Percentiles rank a stretch among this genome's conserved stretches.
These are phyloP conservation scores for Tapirus indicus DNA, from an alignment of 2,797 vertebrate species.

Conservation along the genomic window DNA sequence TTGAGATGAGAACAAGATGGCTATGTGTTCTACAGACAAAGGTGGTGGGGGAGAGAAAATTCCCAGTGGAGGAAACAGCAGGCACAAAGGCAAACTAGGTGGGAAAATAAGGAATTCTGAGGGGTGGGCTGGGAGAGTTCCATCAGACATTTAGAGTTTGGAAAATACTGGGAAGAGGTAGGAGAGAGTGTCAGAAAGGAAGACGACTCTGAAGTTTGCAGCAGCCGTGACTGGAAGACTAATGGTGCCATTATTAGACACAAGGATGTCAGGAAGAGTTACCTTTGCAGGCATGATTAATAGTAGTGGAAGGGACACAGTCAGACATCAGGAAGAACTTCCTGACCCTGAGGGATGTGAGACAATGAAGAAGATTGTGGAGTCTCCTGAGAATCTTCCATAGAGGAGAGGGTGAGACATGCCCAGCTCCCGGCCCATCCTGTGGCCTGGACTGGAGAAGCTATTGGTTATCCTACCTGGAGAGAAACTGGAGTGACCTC, in stretches of 20 bases:
- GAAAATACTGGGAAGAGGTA: conserved; percentile 39
- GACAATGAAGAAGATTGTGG: conserved; percentile 32
- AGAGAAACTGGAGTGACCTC: not conserved
- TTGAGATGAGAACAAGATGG: not conserved
- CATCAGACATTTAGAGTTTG: conserved; percentile 22
- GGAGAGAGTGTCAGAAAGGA: conserved; percentile 53
- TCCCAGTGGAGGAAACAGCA: not conserved
- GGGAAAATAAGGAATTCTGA: conserved; percentile 41
- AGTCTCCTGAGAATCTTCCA: conserved; percentile 44
- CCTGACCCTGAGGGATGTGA: conserved; percentile 59
- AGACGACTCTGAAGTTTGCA: conserved; percentile 69
- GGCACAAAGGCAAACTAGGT: conserved; percentile 32
- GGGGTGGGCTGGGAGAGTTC: not conserved
- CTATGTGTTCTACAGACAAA: conserved; percentile 20
- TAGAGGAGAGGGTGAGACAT: not conserved
- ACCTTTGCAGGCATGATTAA: conserved; percentile 74
- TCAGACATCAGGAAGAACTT: conserved; percentile 76
- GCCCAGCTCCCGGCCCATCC: not conserved
- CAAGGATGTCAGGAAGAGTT: conserved; percentile 61
- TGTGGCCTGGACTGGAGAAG: not conserved
- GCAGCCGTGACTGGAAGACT: conserved; percentile 77
- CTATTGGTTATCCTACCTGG: not conserved
- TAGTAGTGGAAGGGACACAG: conserved; percentile 62
- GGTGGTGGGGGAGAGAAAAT: not conserved
- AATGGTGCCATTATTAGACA: conserved; percentile 80